Percentiles rank a stretch among this genome's conserved stretches.
Conservation (phyloP, 2,888 invertebrate genomes). For the Calameuta pallipes region DNA sequence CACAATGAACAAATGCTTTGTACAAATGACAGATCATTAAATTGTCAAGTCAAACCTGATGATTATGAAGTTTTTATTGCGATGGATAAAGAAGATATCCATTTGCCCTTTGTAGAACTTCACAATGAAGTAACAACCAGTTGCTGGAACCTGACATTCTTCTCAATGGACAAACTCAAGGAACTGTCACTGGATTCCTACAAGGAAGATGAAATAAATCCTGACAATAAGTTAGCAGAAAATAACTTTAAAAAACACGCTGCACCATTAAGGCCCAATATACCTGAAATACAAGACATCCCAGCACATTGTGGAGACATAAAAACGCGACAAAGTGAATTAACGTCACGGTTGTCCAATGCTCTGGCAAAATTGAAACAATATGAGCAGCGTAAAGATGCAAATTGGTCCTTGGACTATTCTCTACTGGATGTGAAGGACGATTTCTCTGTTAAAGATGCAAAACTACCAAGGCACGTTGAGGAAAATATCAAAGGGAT, state of each 20-base stretch:
- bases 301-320: constrained; percentile 10
- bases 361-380: constrained; percentile 36
- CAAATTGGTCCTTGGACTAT: constrained; percentile 27
- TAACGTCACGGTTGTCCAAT: constrained; percentile 28
- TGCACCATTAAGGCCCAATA: background rate
- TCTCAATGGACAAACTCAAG: background rate
- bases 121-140: background rate
- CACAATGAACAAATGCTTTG: background rate
- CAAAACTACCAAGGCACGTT: constrained; percentile 32
- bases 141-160: background rate
- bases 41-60: background rate
- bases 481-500: constrained; percentile 38
- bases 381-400: constrained; percentile 30
- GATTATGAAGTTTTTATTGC: background rate
- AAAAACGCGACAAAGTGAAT: constrained; percentile 29
- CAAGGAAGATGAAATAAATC: background rate
- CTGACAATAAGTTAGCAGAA: background rate
- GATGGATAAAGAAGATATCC: background rate
- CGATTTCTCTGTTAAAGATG: constrained; percentile 13
- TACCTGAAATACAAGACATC: background rate
- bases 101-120: constrained; percentile 2
- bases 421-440: constrained; percentile 22
- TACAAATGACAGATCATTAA: background rate
- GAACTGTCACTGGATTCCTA: background rate
- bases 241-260: background rate